phyloP scores from a whole-genome alignment of 2,888 invertebrate species.

The Resseliella maxima region DNA sequence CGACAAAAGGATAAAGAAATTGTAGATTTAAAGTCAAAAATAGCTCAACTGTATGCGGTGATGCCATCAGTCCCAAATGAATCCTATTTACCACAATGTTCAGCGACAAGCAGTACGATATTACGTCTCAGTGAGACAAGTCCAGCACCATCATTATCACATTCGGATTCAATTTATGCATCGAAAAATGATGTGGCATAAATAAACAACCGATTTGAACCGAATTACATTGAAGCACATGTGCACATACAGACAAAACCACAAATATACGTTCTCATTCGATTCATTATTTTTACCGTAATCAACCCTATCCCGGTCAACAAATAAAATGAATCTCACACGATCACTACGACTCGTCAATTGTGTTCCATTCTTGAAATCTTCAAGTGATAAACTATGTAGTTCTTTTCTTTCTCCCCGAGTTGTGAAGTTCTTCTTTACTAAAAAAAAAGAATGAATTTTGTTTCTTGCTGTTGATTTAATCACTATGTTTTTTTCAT shows the following conservation, averaged over 20 bases:
- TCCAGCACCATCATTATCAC: conserved; percentile 68
- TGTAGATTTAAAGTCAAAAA: conserved; percentile 87
- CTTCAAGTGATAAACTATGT: neutral
- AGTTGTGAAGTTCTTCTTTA: neutral
- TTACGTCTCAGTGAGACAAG: conserved; percentile 71
- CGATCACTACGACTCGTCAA: neutral
- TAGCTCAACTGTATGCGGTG: conserved; percentile 93
- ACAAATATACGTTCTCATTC: neutral
- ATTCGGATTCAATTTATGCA: conserved; percentile 59
- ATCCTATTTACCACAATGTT: conserved; percentile 70
- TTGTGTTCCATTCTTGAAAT: conserved; percentile 5
- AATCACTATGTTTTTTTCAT: neutral
- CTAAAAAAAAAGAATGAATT: neutral
- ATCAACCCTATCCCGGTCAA: neutral
- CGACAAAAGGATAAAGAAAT: conserved; percentile 90
- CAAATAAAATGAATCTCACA: neutral
- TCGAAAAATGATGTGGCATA: conserved; percentile 42
- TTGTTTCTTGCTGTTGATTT: neutral
- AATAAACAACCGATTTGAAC: neutral
- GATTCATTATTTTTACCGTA: neutral
- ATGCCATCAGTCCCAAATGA: conserved; percentile 77
- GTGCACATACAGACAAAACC: neutral
- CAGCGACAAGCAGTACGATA: conserved; percentile 71
- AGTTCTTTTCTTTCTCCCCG: neutral
- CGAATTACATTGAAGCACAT: neutral